Percentiles rank a stretch among this genome's conserved stretches.
phyloP scores from a whole-genome alignment of 2,797 vertebrate genomes.

The Rhinatrema bivittatum region DNA sequence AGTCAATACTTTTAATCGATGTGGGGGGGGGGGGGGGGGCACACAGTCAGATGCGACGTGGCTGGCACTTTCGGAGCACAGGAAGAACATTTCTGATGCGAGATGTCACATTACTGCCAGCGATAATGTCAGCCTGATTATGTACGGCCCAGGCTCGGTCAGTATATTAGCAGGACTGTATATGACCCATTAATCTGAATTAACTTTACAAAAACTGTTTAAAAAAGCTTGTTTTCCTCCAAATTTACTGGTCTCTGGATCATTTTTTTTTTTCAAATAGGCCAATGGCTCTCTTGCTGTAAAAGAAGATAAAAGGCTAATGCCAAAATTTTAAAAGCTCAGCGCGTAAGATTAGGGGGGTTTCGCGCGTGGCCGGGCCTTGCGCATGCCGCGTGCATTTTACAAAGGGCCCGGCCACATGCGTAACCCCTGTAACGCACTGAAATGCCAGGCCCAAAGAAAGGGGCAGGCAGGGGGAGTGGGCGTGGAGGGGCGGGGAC shows the following conservation, averaged over 20 bases:
- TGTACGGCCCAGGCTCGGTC: constrained; percentile 60
- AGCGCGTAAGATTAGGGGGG: too few relatives aligned
- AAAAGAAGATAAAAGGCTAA: constrained; percentile 43
- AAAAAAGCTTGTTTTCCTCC: constrained; percentile 20
- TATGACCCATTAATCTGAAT: constrained; percentile 77
- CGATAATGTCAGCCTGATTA: constrained; percentile 83
- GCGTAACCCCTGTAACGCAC: too few relatives aligned
- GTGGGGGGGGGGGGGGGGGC: constrained; percentile 87
- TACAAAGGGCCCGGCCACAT: too few relatives aligned
- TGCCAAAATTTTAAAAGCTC: too few relatives aligned
- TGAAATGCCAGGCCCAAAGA: too few relatives aligned
- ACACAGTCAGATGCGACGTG: constrained; percentile 84
- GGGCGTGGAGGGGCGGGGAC: too few relatives aligned
- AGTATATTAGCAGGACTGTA: constrained; percentile 54
- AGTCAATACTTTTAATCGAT: constrained; percentile 97
- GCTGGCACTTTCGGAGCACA: constrained; percentile 85
- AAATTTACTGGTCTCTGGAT: constrained; percentile 32
- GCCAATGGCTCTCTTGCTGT: constrained; percentile 43
- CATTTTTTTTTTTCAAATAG: constrained; percentile 77
- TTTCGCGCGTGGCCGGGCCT: too few relatives aligned
- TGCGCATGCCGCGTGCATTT: too few relatives aligned
- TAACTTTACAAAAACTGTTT: constrained; percentile 73
- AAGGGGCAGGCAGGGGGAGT: too few relatives aligned
- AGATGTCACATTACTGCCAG: constrained; percentile 76
- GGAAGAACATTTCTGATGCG: constrained; percentile 87